phyloP scores from a whole-genome alignment of 2,888 invertebrate genomes.

The Punctoribates punctum region DNA sequence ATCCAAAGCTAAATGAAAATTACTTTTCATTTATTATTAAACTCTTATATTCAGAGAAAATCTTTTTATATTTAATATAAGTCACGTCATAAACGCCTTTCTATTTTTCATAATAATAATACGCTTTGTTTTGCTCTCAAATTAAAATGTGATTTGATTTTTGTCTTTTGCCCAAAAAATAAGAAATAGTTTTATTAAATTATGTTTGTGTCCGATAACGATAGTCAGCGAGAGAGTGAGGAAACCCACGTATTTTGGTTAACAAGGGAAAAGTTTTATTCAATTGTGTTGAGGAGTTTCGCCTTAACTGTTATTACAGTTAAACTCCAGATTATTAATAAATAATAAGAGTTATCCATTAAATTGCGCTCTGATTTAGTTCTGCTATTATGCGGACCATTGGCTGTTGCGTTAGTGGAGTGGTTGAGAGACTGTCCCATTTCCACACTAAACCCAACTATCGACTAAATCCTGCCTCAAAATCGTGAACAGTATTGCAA shows the following conservation, averaged over 20 bases:
- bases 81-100: conserved; percentile 19
- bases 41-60: not conserved
- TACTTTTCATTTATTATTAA: not conserved
- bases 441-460: not conserved
- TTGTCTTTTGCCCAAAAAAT: not conserved
- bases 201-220: not conserved
- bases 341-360: not conserved
- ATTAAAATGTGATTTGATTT: not conserved
- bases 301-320: too few relatives aligned
- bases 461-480: not conserved
- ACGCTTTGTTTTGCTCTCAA: conserved; percentile 17
- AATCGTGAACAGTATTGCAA: conserved; percentile 24
- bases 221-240: not conserved
- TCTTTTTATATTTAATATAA: not conserved
- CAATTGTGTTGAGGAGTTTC: too few relatives aligned
- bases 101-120: not conserved
- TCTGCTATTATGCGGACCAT: conserved; percentile 16
- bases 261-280: not conserved
- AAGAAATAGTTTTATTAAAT: too few relatives aligned
- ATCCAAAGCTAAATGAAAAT: too few relatives aligned
- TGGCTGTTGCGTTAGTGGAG: not conserved
- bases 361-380: conserved; percentile 24
- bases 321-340: not conserved
- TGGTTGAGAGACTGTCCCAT: conserved; percentile 4
- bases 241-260: not conserved